These are phyloP conservation scores for Ceriagrion tenellum DNA, from an alignment of 2,888 invertebrate genomes.

Conservation along the genomic window DNA sequence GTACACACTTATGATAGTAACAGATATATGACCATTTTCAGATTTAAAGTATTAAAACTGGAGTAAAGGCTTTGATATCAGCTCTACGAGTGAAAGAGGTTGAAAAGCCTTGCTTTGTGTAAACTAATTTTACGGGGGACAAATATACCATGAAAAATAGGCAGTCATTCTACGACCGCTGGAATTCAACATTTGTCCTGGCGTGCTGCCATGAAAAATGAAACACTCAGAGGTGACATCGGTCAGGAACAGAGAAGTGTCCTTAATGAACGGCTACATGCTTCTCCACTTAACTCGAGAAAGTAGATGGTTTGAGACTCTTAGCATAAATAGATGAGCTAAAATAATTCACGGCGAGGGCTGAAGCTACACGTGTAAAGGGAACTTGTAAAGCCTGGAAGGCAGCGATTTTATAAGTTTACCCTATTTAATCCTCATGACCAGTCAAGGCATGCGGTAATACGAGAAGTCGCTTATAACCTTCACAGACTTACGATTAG, in stretches of 20 bases:
- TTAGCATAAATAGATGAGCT: background rate
- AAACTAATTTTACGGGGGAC: background rate
- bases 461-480: too few relatives aligned
- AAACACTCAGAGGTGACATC: background rate
- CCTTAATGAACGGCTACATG: background rate
- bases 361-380: background rate
- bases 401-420: background rate
- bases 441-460: too few relatives aligned
- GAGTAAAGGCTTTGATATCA: background rate
- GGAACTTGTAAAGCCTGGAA: background rate
- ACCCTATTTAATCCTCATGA: too few relatives aligned
- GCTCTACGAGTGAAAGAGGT: background rate
- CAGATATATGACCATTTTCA: too few relatives aligned
- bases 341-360: background rate
- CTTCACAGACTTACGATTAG: too few relatives aligned
- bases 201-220: background rate
- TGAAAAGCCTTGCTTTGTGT: background rate
- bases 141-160: background rate
- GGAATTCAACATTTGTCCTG: background rate
- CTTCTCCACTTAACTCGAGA: background rate
- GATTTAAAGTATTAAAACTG: background rate
- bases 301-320: background rate
- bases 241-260: background rate
- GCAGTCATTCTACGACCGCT: background rate
- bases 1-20: too few relatives aligned